A percentile compares a stretch with the other conserved stretches of the same genome.
These are phyloP conservation scores for Cryptocephalus primarius DNA, from an alignment of 2,888 invertebrate genomes.

Conservation along the genomic window DNA sequence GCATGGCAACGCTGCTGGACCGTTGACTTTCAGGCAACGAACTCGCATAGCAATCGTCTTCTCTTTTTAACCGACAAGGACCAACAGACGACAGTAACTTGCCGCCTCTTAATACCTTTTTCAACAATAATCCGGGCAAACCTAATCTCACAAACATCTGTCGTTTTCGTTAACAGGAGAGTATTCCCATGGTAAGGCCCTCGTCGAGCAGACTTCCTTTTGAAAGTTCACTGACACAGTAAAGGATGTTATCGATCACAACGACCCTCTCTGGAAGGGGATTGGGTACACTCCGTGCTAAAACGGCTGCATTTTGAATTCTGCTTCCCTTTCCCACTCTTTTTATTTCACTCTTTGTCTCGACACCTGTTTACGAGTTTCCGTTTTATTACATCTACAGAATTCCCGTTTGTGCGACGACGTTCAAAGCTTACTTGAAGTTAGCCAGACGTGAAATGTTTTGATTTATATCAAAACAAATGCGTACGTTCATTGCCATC, in stretches of 20 bases:
- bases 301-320: conserved; percentile 3
- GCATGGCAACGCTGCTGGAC: not conserved
- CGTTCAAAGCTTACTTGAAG: no score
- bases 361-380: no score
- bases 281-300: no score
- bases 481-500: no score
- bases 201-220: conserved; percentile 2
- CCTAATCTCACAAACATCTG: not conserved
- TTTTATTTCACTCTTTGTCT: no score
- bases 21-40: not conserved
- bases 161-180: not conserved
- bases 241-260: conserved; percentile 8
- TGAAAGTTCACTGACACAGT: conserved; percentile 8
- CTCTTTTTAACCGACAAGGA: not conserved
- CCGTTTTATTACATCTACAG: no score
- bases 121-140: not conserved
- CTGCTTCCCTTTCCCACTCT: no score
- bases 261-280: conserved; percentile 5
- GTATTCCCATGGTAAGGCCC: conserved; percentile 1
- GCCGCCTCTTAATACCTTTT: not conserved
- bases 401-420: no score
- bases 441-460: no score
- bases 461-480: no score
- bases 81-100: not conserved
- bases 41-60: not conserved